Evolutionary conservation across 1,140 invertebrate genomes (phyloP).

Genomic region (Trichomalopsis sarcophagae): DNA sequence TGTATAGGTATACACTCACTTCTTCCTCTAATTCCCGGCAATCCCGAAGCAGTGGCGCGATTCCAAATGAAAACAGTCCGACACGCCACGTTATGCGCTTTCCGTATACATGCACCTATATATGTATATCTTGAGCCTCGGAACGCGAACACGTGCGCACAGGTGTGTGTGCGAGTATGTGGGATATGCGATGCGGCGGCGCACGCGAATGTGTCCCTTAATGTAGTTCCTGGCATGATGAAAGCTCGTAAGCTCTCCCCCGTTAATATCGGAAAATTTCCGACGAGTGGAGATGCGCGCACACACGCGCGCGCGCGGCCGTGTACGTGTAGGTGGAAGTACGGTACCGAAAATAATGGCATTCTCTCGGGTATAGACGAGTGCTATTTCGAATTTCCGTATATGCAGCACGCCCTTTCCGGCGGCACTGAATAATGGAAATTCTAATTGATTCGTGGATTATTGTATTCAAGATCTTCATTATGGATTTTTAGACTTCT

Average conservation of each 20-base stretch:
- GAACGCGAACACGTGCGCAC: background rate
- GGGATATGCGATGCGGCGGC: background rate
- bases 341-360: background rate
- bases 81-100: constrained; percentile 46
- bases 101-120: background rate
- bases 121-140: background rate
- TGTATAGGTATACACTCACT: background rate
- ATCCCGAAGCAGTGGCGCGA: background rate
- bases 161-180: background rate
- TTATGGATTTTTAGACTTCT: background rate
- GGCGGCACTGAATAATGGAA: background rate
- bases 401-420: background rate
- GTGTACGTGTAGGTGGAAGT: no score
- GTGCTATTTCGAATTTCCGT: background rate
- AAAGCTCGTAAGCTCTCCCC: constrained; percentile 6
- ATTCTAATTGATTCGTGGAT: background rate
- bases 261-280: constrained; percentile 29
- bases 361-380: background rate
- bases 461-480: background rate
- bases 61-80: constrained; percentile 49
- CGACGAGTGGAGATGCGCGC: background rate
- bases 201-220: constrained; percentile 7
- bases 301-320: no score
- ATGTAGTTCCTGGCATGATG: constrained; percentile 49
- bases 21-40: constrained; percentile 21